Base-by-base conservation (phyloP, 2,797 vertebrate genomes). In the Periparus ater region DNA sequence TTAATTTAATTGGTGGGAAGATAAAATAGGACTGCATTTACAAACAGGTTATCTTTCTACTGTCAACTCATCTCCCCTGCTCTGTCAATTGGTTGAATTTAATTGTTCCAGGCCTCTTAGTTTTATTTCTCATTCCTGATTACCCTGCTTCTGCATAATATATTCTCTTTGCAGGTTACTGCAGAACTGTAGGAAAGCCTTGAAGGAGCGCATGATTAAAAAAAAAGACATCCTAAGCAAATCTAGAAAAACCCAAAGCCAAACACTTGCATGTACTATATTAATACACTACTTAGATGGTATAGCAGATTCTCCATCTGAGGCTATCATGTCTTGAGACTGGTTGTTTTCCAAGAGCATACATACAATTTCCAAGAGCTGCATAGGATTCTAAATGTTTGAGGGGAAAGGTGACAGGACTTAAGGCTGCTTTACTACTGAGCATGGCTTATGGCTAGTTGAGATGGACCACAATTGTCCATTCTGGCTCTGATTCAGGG, bases 1-100 rank as follows among this genome's bases (percentile, higher is more conserved):
- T 92, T 96, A 97, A 97, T 98, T 96, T 97, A 97, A 98, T 97
- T 98, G 97, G 96, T 93, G 68, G 81, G 87, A 91, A 96, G 88
- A 97, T 95, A 95, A 97, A 97, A 97, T 63, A 95, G 65, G 76
- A 58, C 96, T 95, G 88, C 85, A 95, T 97, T 97, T 91, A 93
- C 96, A 97, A 96, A 97, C 66, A 96, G 88, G 97, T 97, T 97
- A 95, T 96, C 97, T 97, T 96, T 89, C 95, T 96, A 71, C 93
- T 91, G 75, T 94, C 89, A 91, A 87, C 81, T 96, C 91, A 85
- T 95, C 95, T 96, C 40, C 45, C 54, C 45, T 82, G 77, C 79
- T 93, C 90, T 96, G 96, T 92, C 95, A 94, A 71, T 95, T 19
- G 81, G 77, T 79, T 96, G 94, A 96, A 97, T 97, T 97, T 97